A percentile compares a stretch with the other conserved stretches of the same genome.
Conservation (phyloP, 2,888 invertebrate species). For the Cerastis leucographa region DNA sequence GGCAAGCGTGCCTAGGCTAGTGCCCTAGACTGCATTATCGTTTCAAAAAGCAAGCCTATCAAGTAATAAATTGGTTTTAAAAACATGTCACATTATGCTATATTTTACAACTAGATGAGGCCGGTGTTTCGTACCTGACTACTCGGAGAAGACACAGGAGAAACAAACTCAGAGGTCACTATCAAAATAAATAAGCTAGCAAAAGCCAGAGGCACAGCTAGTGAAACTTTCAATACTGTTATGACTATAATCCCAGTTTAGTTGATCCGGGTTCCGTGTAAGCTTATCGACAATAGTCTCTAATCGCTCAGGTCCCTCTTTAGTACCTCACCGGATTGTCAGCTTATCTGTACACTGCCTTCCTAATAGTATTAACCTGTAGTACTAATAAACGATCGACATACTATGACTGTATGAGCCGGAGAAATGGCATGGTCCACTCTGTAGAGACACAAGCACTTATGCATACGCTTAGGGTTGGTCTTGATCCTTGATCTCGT, state of each 20-base stretch:
- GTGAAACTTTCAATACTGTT: neutral
- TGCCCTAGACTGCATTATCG: too few species aligned
- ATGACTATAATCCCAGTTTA: constrained; percentile 14
- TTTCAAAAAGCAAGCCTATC: too few species aligned
- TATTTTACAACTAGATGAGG: neutral
- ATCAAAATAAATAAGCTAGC: neutral
- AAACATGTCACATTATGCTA: neutral
- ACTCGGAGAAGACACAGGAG: neutral
- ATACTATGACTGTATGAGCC: neutral
- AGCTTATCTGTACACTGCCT: constrained; percentile 10
- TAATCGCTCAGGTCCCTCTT: constrained; percentile 13
- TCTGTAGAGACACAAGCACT: neutral
- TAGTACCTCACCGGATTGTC: constrained; percentile 12
- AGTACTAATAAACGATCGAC: neutral
- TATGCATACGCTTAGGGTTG: neutral
- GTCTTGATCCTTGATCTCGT: too few species aligned
- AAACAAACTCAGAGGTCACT: neutral
- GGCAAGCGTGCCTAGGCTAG: too few species aligned
- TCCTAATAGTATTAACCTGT: neutral
- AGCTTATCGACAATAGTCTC: constrained; percentile 47
- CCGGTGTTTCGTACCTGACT: neutral
- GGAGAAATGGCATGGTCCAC: neutral
- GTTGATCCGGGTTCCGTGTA: constrained; percentile 27
- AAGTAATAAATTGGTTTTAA: neutral
- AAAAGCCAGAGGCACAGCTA: neutral